phyloP scores from a whole-genome alignment of 2,888 invertebrate species.

The Eupithecia inturbata region DNA sequence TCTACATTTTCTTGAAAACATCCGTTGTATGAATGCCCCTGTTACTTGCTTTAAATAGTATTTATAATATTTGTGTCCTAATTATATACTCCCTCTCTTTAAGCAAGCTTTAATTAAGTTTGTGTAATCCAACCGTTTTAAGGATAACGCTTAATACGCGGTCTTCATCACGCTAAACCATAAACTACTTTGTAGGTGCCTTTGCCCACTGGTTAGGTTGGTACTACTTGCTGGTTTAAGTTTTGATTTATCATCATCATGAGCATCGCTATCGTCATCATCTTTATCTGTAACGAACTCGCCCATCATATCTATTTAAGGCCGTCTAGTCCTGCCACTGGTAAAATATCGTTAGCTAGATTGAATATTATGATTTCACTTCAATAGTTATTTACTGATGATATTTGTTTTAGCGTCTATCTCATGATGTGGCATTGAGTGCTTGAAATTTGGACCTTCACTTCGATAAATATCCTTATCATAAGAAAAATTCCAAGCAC shows the following conservation, averaged over 20 bases:
- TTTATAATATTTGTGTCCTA: neutral
- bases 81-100: constrained; percentile 29
- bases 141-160: constrained; percentile 39
- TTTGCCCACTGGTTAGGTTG: neutral
- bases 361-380: too few relatives aligned
- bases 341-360: too few relatives aligned
- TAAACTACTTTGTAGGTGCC: constrained; percentile 19
- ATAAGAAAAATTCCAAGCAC: neutral
- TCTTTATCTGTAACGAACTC: too few relatives aligned
- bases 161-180: constrained; percentile 30
- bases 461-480: too few relatives aligned
- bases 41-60: neutral
- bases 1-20: neutral
- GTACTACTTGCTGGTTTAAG: constrained; percentile 1
- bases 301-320: too few relatives aligned
- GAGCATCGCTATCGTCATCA: too few relatives aligned
- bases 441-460: too few relatives aligned
- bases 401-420: too few relatives aligned
- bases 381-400: too few relatives aligned
- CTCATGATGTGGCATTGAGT: too few relatives aligned
- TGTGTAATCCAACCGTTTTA: constrained; percentile 40
- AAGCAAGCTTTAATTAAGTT: constrained; percentile 41
- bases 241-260: neutral
- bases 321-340: too few relatives aligned
- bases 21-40: neutral